Conservation (phyloP, 1,140 invertebrate genomes). For the Charaxes varanes region DNA sequence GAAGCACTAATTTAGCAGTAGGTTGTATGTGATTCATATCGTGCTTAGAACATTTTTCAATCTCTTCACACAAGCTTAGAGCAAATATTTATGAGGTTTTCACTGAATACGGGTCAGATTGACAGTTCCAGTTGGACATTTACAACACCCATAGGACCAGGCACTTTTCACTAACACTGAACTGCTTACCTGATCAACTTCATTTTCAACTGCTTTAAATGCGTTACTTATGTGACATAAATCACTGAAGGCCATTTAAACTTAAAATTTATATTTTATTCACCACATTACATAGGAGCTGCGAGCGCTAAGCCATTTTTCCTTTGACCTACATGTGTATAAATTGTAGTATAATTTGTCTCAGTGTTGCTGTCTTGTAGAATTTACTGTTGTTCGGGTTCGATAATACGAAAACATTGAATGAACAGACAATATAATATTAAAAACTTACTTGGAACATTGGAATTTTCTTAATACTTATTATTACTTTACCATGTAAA, state of each 20-base stretch:
- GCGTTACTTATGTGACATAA: slow-evolving; percentile 71
- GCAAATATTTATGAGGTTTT: slow-evolving; percentile 45
- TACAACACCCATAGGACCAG: slow-evolving; percentile 59
- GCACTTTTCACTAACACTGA: slow-evolving; percentile 57
- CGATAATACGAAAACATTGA: not conserved
- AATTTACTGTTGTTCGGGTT: not conserved
- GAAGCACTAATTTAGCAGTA: not conserved
- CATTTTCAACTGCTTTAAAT: slow-evolving; percentile 71
- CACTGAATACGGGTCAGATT: slow-evolving; percentile 72
- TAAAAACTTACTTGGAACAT: slow-evolving; percentile 1
- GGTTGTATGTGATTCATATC: not conserved
- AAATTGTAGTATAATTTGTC: slow-evolving; percentile 40
- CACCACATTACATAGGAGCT: slow-evolving; percentile 69
- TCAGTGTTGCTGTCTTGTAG: slow-evolving; percentile 45
- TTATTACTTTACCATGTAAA: no score
- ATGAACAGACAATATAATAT: no score
- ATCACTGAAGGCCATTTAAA: slow-evolving; percentile 75
- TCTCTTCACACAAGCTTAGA: slow-evolving; percentile 30
- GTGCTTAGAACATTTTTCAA: slow-evolving; percentile 4
- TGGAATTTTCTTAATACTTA: no score
- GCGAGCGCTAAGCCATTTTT: slow-evolving; percentile 71
- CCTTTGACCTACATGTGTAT: slow-evolving; percentile 70
- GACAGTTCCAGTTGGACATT: slow-evolving; percentile 61
- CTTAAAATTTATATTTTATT: slow-evolving; percentile 65
- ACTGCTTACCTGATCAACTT: slow-evolving; percentile 62